These are phyloP conservation scores for Hypselothyrea guttata DNA, from an alignment of 2,888 invertebrate species.

Conservation along the genomic window DNA sequence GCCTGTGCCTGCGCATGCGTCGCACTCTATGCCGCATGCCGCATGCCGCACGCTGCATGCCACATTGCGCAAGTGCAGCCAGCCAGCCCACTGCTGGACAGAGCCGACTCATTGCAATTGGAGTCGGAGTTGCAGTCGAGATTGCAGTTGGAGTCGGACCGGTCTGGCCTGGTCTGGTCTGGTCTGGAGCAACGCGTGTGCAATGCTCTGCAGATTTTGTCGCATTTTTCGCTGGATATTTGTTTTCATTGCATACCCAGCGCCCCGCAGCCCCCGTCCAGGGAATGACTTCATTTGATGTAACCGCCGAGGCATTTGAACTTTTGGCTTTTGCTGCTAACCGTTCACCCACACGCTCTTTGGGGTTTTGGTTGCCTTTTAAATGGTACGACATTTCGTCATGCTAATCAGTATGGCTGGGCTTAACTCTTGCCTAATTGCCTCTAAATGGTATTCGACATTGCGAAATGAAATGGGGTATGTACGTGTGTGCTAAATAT, in stretches of 20 bases:
- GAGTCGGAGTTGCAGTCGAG: not conserved
- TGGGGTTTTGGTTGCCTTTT: constrained; percentile 26
- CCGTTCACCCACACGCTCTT: constrained; percentile 31
- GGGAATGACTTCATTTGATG: constrained; percentile 66
- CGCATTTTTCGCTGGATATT: constrained; percentile 60
- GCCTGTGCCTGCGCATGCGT: constrained; percentile 26
- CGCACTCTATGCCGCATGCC: constrained; percentile 5
- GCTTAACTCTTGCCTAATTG: constrained; percentile 48
- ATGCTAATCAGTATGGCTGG: constrained; percentile 65
- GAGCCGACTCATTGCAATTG: not conserved
- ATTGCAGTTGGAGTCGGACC: constrained; percentile 10
- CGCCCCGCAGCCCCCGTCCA: constrained; percentile 1
- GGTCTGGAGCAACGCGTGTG: constrained; percentile 52
- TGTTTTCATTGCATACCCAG: constrained; percentile 39
- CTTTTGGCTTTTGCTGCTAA: constrained; percentile 60
- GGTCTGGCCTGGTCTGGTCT: constrained; percentile 23
- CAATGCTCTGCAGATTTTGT: constrained; percentile 68
- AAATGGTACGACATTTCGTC: constrained; percentile 72
- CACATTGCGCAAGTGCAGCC: constrained; percentile 70
- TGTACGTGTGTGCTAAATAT: no score
- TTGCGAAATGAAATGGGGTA: constrained; percentile 11
- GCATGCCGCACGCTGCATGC: constrained; percentile 36
- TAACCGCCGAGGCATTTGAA: constrained; percentile 67
- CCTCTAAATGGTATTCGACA: constrained; percentile 22
- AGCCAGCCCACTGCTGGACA: constrained; percentile 34